These are phyloP conservation scores for Oscheius myriophilus DNA, from an alignment of 2,888 invertebrate species.

Conservation along the genomic window DNA sequence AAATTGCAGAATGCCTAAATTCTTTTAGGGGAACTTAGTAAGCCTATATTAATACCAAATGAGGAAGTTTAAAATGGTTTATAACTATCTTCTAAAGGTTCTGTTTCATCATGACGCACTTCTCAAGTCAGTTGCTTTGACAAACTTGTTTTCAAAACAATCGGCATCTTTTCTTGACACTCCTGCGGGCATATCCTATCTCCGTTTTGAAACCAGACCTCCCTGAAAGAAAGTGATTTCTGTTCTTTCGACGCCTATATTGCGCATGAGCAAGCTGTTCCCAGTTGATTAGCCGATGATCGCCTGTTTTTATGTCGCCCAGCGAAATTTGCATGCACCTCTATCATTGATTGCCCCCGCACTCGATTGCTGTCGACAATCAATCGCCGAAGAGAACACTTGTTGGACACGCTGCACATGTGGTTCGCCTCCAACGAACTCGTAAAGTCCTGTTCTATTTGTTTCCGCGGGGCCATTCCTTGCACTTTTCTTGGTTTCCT, in stretches of 20 bases:
- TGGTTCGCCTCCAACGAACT: no score
- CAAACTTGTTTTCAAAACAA: conserved; percentile 26
- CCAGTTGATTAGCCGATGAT: neutral
- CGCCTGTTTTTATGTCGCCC: conserved; percentile 12
- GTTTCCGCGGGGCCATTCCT: no score
- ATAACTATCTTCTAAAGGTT: no score
- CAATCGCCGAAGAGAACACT: conserved; percentile 23
- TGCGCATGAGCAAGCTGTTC: neutral
- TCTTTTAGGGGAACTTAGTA: no score
- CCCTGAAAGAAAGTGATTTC: conserved; percentile 1
- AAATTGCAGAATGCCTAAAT: no score
- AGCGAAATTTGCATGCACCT: conserved; percentile 17
- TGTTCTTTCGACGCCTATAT: neutral
- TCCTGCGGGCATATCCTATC: neutral
- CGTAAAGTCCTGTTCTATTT: no score
- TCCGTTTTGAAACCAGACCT: neutral
- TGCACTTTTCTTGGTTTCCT: no score
- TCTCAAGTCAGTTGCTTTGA: conserved; percentile 5
- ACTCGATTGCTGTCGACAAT: conserved; percentile 18
- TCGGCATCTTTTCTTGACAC: conserved; percentile 19
- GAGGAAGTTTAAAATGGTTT: no score
- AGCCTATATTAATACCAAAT: no score
- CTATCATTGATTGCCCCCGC: conserved; percentile 14
- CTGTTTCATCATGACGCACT: no score
- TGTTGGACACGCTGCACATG: conserved; percentile 15